phyloP scores from a whole-genome alignment of 1,140 invertebrate species.

The Panagrolaimus sp. region DNA sequence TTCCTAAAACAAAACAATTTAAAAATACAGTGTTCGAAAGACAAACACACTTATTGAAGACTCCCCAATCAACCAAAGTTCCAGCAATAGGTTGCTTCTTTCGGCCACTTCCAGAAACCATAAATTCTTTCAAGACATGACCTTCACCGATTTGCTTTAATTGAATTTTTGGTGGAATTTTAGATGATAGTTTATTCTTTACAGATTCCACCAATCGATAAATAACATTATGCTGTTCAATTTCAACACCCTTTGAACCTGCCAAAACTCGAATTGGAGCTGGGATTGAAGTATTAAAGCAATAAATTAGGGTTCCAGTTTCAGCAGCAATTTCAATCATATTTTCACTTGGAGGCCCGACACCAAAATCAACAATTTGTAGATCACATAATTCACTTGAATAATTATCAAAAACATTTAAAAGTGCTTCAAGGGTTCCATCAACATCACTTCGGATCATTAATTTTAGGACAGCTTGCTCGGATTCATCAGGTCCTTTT shows the following conservation, averaged over 20 bases:
- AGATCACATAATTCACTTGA: slow-evolving; percentile 71
- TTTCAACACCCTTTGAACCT: slow-evolving; percentile 34
- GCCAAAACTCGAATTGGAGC: slow-evolving; percentile 34
- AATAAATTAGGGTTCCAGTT: slow-evolving; percentile 66
- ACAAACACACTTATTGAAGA: slow-evolving; percentile 42
- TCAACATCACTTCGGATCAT: slow-evolving; percentile 66
- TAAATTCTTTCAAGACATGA: slow-evolving; percentile 54
- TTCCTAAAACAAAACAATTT: slow-evolving; percentile 23
- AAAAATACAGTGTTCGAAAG: slow-evolving; percentile 9
- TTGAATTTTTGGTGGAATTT: slow-evolving; percentile 28
- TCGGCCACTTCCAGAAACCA: slow-evolving; percentile 44
- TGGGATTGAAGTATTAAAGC: slow-evolving; percentile 48
- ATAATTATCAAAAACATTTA: slow-evolving; percentile 84
- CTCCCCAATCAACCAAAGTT: slow-evolving; percentile 51
- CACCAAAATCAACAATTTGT: slow-evolving; percentile 80
- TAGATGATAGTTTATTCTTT: slow-evolving; percentile 38
- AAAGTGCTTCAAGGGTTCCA: slow-evolving; percentile 81
- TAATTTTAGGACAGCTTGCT: slow-evolving; percentile 34
- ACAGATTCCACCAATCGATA: slow-evolving; percentile 49
- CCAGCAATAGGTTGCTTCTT: slow-evolving; percentile 56
- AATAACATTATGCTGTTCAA: slow-evolving; percentile 55
- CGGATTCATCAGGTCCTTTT: slow-evolving; percentile 21
- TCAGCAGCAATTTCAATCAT: slow-evolving; percentile 79
- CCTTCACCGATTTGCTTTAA: slow-evolving; percentile 49
- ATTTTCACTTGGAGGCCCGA: slow-evolving; percentile 75